Evolutionary conservation across 2,797 vertebrate species (phyloP).

Genomic region (Ctenopoma kingsleyae): DNA sequence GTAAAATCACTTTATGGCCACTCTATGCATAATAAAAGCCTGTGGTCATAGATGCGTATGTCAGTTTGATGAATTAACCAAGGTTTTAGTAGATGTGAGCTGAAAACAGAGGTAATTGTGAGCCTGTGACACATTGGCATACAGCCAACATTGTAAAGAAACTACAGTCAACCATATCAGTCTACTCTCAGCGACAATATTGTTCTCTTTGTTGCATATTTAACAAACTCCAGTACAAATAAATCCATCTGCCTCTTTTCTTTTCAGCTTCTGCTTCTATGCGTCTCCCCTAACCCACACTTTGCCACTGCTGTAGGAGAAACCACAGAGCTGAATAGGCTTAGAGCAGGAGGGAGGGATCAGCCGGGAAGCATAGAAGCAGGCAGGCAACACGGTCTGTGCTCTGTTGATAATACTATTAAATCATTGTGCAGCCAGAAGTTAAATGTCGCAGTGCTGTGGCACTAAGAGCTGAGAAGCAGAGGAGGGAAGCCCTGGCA

Average conservation of each 20-base stretch:
- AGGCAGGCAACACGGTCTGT: conserved; percentile 56
- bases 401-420: conserved; percentile 70
- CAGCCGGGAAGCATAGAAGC: conserved; percentile 47
- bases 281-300: conserved; percentile 25
- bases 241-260: conserved; percentile 44
- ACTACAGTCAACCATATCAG: conserved; percentile 31
- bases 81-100: conserved; percentile 46
- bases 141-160: conserved; percentile 16
- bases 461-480: conserved; percentile 31
- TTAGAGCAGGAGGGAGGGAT: conserved; percentile 65
- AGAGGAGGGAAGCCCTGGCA: conserved; percentile 37
- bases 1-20: conserved; percentile 63
- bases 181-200: conserved; percentile 24
- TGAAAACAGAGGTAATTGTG: conserved; percentile 40
- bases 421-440: conserved; percentile 60
- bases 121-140: conserved; percentile 29
- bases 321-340: conserved; percentile 61
- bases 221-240: conserved; percentile 57
- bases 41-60: conserved; percentile 55
- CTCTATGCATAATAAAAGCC: conserved; percentile 72
- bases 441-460: conserved; percentile 38
- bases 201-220: conserved; percentile 48
- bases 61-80: conserved; percentile 71
- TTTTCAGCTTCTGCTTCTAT: conserved; percentile 38
- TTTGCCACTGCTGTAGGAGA: conserved; percentile 46